These are phyloP conservation scores for Loriculus beryllinus DNA, from an alignment of 2,797 vertebrate species.

Conservation along the genomic window DNA sequence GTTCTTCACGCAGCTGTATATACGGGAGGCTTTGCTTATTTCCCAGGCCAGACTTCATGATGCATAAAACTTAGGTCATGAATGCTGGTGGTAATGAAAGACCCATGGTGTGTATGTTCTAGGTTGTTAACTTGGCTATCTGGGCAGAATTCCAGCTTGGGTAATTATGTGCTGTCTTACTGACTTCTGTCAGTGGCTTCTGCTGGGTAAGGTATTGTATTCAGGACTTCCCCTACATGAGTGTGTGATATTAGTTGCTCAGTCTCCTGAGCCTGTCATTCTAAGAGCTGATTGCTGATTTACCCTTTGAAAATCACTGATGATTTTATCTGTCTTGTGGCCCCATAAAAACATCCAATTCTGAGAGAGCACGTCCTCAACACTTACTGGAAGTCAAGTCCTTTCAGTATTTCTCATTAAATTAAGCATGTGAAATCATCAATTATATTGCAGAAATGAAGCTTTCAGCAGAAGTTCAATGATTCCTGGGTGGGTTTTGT, in stretches of 20 bases:
- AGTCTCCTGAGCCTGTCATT: not conserved
- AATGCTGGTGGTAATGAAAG: constrained; percentile 7
- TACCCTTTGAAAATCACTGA: not conserved
- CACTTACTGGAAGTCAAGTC: not conserved
- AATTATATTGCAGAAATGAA: not conserved
- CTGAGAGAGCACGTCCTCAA: not conserved
- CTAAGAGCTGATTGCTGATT: not conserved
- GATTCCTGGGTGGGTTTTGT: not conserved
- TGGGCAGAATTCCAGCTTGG: constrained; percentile 29
- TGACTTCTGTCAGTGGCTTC: not conserved
- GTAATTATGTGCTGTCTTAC: not conserved
- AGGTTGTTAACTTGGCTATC: not conserved
- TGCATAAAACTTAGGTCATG: not conserved
- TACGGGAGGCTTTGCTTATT: not conserved
- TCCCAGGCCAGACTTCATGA: not conserved
- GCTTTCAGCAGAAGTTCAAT: not conserved
- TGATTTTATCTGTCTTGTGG: not conserved
- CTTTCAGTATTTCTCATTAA: not conserved
- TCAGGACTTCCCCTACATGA: not conserved
- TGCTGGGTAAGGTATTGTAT: not conserved
- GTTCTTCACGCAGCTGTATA: not conserved
- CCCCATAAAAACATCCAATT: not conserved
- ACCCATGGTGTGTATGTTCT: not conserved
- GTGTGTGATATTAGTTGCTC: not conserved
- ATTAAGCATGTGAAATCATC: not conserved